phyloP scores from a whole-genome alignment of 1,140 invertebrate species.

The Drosophila ercepeae region DNA sequence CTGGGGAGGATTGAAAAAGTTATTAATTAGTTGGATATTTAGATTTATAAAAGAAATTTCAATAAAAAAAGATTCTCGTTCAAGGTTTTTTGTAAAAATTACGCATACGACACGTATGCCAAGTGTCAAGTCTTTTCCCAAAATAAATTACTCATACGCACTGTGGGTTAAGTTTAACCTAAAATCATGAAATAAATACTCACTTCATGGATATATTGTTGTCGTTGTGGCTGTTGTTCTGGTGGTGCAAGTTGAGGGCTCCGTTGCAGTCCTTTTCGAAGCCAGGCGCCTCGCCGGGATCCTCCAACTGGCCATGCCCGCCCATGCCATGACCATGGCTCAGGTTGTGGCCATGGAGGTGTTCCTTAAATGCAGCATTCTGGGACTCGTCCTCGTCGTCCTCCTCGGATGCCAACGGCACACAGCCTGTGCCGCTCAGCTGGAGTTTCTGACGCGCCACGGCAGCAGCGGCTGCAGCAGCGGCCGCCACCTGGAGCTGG shows the following conservation, averaged over 20 bases:
- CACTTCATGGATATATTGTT: conserved; percentile 82
- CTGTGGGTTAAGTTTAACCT: neutral
- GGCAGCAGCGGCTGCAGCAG: conserved; percentile 56
- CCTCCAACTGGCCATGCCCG: conserved; percentile 40
- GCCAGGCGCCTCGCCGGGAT: conserved; percentile 49
- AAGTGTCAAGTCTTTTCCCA: neutral
- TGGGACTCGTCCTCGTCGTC: conserved; percentile 40
- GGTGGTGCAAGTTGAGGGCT: conserved; percentile 71
- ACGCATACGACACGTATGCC: neutral
- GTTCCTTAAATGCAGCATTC: conserved; percentile 43
- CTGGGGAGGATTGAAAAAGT: conserved; percentile 38
- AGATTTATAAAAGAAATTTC: too few relatives aligned
- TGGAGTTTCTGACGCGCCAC: conserved; percentile 60
- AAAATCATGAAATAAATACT: too few relatives aligned
- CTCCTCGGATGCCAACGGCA: conserved; percentile 19
- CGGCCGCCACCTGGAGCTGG: conserved; percentile 60
- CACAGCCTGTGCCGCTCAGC: conserved; percentile 21
- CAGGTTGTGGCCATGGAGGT: conserved; percentile 22
- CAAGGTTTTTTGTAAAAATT: too few relatives aligned
- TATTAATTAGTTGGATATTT: too few relatives aligned
- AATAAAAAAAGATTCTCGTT: too few relatives aligned
- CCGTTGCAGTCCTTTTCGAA: conserved; percentile 79
- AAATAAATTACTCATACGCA: neutral
- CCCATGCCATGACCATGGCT: neutral
- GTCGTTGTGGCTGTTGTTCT: conserved; percentile 55